Conservation (phyloP, 1,140 invertebrate species). For the Cherax quadricarinatus region DNA sequence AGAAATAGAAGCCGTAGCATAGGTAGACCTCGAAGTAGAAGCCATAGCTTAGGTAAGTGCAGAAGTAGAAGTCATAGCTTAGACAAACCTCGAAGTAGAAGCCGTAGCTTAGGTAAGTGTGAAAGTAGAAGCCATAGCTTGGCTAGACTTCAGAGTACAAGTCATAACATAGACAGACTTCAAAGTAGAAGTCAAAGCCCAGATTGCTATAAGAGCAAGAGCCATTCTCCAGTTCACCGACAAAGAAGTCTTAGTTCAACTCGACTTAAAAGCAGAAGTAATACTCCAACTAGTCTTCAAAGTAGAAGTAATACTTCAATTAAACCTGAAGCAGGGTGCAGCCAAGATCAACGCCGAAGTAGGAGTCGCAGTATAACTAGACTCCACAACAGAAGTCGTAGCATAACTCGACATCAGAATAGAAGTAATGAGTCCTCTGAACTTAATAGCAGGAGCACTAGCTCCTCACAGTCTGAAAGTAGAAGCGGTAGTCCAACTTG, state of each 20-base stretch:
- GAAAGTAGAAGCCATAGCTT: constrained; percentile 7
- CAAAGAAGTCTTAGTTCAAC: neutral
- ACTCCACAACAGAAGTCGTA: neutral
- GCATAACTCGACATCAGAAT: neutral
- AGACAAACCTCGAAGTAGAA: neutral
- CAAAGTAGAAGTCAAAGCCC: neutral
- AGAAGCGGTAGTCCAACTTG: neutral
- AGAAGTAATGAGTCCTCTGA: neutral
- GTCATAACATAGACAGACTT: neutral
- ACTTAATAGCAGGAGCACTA: neutral
- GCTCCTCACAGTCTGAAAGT: neutral
- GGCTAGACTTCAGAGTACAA: neutral
- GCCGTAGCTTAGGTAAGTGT: neutral
- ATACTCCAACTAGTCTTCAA: neutral
- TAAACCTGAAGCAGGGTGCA: neutral
- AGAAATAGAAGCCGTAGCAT: constrained; percentile 15
- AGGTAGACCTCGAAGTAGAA: neutral
- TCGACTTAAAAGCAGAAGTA: neutral
- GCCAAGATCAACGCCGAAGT: neutral
- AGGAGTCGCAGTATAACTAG: neutral
- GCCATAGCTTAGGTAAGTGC: neutral
- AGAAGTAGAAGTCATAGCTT: neutral
- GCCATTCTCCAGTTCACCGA: neutral
- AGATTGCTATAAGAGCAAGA: neutral
- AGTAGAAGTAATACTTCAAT: neutral